Evolutionary conservation across 2,113 vertebrate genomes (phyloP).

Genomic region (Rhipidura dahli): DNA sequence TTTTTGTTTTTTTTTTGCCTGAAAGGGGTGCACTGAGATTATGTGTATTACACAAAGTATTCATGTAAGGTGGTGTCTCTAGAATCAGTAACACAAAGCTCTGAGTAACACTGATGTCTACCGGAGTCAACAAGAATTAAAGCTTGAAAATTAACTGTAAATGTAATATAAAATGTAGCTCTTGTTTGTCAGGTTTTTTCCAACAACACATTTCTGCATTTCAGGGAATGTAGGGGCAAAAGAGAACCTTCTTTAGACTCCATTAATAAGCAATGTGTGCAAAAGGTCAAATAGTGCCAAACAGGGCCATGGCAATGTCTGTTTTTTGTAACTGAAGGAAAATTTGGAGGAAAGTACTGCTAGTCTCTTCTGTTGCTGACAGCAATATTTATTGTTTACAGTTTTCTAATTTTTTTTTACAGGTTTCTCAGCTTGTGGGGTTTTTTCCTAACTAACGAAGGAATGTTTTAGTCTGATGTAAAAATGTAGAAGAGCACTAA

Average conservation of each 20-base stretch:
- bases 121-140: background rate
- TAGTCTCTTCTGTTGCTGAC: background rate
- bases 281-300: background rate
- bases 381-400: background rate
- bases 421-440: background rate
- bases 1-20: background rate
- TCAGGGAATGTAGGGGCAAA: background rate
- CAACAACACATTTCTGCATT: background rate
- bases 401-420: background rate
- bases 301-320: background rate
- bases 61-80: background rate
- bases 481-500: conserved; percentile 11
- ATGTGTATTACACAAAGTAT: background rate
- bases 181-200: background rate
- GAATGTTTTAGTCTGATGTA: background rate
- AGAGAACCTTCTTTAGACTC: background rate
- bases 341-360: background rate
- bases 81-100: background rate
- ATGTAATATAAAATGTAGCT: background rate
- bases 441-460: background rate
- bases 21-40: background rate
- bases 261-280: background rate
- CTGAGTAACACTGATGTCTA: background rate
- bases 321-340: background rate
- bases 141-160: background rate